Evolutionary conservation across 2,797 vertebrate species (phyloP).

Genomic region (Champsocephalus esox): DNA sequence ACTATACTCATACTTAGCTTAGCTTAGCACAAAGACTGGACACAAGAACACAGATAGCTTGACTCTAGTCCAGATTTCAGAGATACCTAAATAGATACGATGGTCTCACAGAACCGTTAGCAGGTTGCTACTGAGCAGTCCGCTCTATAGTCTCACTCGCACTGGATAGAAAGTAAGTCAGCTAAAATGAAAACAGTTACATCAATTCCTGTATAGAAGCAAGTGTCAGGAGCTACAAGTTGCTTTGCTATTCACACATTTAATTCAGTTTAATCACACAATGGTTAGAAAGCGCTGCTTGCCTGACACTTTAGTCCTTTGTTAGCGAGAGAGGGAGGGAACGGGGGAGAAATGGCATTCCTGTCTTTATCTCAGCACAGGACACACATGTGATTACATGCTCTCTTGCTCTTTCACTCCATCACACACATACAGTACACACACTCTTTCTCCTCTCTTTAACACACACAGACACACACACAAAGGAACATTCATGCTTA

Average conservation of each 20-base stretch:
- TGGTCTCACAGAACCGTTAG: background rate
- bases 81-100: too few species aligned
- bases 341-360: constrained; percentile 52
- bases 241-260: background rate
- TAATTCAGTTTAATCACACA: background rate
- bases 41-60: background rate
- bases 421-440: too few species aligned
- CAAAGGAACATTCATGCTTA: constrained; percentile 32
- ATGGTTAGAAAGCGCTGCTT: constrained; percentile 2
- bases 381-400: constrained; percentile 74
- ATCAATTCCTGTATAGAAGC: background rate
- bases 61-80: too few species aligned
- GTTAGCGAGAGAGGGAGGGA: constrained; percentile 34
- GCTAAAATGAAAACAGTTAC: background rate
- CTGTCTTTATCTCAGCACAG: constrained; percentile 69
- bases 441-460: constrained; percentile 4
- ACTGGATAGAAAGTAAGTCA: background rate
- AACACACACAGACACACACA: constrained; percentile 22
- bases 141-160: background rate
- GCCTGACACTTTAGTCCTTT: constrained; percentile 40
- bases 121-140: background rate
- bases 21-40: background rate
- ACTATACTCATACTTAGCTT: background rate
- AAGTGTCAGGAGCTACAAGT: constrained; percentile 4
- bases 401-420: constrained; percentile 38